Base-by-base conservation (phyloP, 30 jellyfish, hydroid and myxozoan species). In the Turritopsis rubra region DNA sequence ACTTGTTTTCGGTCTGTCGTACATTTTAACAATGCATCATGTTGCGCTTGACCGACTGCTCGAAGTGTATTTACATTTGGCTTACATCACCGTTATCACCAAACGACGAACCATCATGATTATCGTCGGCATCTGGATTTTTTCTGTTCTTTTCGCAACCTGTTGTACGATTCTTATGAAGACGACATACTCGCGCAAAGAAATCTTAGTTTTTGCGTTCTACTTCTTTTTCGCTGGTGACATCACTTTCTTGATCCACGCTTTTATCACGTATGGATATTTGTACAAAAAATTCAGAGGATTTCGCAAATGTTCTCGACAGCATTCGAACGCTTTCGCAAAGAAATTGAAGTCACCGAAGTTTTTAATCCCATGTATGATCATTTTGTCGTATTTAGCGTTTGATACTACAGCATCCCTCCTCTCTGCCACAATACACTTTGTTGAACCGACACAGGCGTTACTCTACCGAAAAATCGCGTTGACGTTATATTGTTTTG, bases 11-110 rank as follows among this genome's bases (percentile, higher is more conserved):
- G 82, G 54, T 16, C 60, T 74, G 24, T 9, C 65, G 17, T 74
- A 74, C 21, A 26, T 29, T 13, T 74, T 74, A 21, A 29, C 82
- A 7, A 74, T 74, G 82, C 82, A 74, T n/a, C 82, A 74, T 74
- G 31, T 74, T 23, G 52, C 82, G 82, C 24, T 74, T 9, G 82
- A 74, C 23, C 82, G 82, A 24, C 41, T 74, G 16, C 60, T 74
- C 18, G 82, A 74, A 23, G 82, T 74, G n/a, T 29, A 29, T 74
- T 0, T 74, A 41, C 82, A 74, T 41, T 29, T 74, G 65, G 24
- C 53, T 7, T 74, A 74, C 65, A 19, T 29, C 24, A 27, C 27
- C 7, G 28, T 29, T 26, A 30, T 74, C n/a, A 74, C 82, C 16
- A 74, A 17, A 16, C 53, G 31, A 30, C 52, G 24, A 41, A 74